Evolutionary conservation across 2,113 vertebrate genomes (phyloP), one percentile per base, ranked within the genome.

Genomic region (Nansenia antarctica): DNA sequence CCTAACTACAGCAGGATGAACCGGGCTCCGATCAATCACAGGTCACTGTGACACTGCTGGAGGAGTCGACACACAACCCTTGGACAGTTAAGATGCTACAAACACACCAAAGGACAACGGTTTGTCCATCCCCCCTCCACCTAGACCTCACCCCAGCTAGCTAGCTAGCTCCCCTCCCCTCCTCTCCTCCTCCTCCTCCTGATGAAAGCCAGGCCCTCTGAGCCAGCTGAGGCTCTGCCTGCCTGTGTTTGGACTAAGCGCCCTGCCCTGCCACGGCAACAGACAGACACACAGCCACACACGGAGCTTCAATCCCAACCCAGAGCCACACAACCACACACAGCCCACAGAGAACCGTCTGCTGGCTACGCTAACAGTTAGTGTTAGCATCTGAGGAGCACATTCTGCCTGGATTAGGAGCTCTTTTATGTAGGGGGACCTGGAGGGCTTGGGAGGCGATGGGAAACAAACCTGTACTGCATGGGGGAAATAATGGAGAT

Each of bases 131-230:
- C 18, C 15, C 54, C 14, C 62, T 37, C 47, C 37, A 9, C 64
- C 59, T 75, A 62, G 53, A n/a, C 18, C 35, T 62, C 77, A 78
- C 64, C 64, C 54, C 45, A 65, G 52, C 37, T n/a, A 61, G 42
- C 60, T 72, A 78, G 67, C 67, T 0, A 69, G 42, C 62, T 58
- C 37, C 57, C 45, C 65, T n/a, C 65, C 63, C 62, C 66, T 66
- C 49, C 31, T 65, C 31, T 70, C 2, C n/a, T 89, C 63, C 62
- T 64, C 65, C 49, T 29, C 67, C 31, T 70, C 2, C n/a, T 89
- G 84, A 90, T 75, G 76, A 85, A 87, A 89, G 68, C 81, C 88
- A 88, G 87, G 82, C 82, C 61, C 76, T 71, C 60, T 37, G 42
- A 65, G 70, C 52, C 73, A 72, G 86, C 30, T 42, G 75, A 80